Evolutionary conservation across 2,113 vertebrate genomes (phyloP).

Genomic region (Stegostoma tigrinum): DNA sequence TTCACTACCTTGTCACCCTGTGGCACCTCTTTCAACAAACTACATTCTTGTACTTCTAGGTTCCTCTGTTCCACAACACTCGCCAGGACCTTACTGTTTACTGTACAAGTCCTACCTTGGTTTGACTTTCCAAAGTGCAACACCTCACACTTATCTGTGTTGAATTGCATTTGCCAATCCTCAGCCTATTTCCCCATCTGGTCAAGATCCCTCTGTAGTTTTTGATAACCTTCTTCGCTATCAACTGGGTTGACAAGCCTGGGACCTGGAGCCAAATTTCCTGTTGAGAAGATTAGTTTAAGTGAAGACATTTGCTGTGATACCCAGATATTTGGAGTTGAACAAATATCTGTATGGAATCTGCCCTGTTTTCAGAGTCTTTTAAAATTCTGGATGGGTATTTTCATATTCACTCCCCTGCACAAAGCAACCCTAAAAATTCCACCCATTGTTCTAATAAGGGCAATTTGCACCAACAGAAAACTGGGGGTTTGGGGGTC

Average conservation of each 20-base stretch:
- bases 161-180: too few species aligned
- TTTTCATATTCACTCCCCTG: background rate
- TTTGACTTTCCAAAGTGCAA: too few species aligned
- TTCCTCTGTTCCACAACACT: too few species aligned
- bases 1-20: too few species aligned
- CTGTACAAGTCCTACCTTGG: too few species aligned
- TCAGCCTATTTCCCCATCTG: too few species aligned
- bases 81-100: too few species aligned
- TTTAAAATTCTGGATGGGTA: background rate
- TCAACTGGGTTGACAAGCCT: background rate
- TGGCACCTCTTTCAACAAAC: too few species aligned
- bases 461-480: background rate
- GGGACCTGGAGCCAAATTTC: background rate
- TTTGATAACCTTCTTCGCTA: too few species aligned
- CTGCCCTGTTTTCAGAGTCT: background rate
- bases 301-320: background rate
- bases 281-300: background rate
- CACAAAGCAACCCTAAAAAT: background rate
- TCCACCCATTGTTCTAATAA: background rate
- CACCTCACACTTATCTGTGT: too few species aligned
- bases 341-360: background rate
- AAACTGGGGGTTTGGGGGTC: background rate
- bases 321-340: background rate
- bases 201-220: too few species aligned
- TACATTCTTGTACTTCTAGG: too few species aligned